Percentiles rank a stretch among this genome's conserved stretches.
Evolutionary conservation across 2,888 invertebrate species (phyloP).

Genomic region (Esperia sulphurella): DNA sequence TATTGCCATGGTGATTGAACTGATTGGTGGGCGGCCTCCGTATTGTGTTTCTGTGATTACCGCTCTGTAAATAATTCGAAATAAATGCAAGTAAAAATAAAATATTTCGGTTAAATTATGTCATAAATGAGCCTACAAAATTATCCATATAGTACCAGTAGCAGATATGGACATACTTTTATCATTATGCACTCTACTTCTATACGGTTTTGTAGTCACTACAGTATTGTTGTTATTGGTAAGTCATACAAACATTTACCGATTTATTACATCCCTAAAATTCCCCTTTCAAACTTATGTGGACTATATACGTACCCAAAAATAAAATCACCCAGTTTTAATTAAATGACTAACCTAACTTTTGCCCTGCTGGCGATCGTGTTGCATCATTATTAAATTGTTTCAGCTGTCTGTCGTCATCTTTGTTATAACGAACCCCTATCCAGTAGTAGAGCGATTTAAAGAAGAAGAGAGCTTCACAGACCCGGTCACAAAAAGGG

Average conservation of each 20-base stretch:
- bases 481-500: slow-evolving; percentile 76
- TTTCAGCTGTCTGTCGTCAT: slow-evolving; percentile 81
- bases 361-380: slow-evolving; percentile 13
- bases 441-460: slow-evolving; percentile 82
- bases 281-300: too few relatives aligned
- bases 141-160: neutral
- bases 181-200: slow-evolving; percentile 25
- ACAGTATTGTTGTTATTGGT: slow-evolving; percentile 34
- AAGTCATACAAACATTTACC: slow-evolving; percentile 18
- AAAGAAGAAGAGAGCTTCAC: slow-evolving; percentile 87
- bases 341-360: too few relatives aligned
- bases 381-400: neutral
- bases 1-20: too few relatives aligned
- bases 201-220: slow-evolving; percentile 29
- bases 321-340: too few relatives aligned
- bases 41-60: too few relatives aligned
- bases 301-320: too few relatives aligned
- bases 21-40: too few relatives aligned
- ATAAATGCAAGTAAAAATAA: too few relatives aligned
- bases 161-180: slow-evolving; percentile 31
- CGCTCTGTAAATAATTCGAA: too few relatives aligned
- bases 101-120: neutral
- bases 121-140: neutral
- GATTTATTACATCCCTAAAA: too few relatives aligned
- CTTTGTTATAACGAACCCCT: slow-evolving; percentile 81